Base-by-base conservation (phyloP, 1,140 invertebrate genomes). In the Chionoecetes opilio region DNA sequence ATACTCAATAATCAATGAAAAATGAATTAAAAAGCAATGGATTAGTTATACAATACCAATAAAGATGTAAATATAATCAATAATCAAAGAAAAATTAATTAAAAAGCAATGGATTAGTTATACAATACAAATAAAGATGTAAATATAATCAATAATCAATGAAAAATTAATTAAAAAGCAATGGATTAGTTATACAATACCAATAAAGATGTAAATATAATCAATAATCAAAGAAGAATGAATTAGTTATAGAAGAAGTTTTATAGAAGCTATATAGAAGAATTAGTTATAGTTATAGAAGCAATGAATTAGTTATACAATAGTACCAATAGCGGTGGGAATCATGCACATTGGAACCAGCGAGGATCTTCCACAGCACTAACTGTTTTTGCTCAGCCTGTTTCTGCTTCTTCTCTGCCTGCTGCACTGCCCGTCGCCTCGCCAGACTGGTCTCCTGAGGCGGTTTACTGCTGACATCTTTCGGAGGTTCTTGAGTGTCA, bases 311-410 rank as follows among this genome's bases (percentile, higher is more conserved):
- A 75, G 17, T 8, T 46, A 90, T 92, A 90, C 84, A 90, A 82
- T 92, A 90, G 41, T 92, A 94, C 90, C 53, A 63, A 90, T 37
- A 95, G 46, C 32, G 41, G 31, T 35, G n/a, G 8, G 38, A 91
- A 38, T 53, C 94, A 89, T 95, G 86, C 94, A 95, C 94, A 89
- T 32, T 90, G 46, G 84, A 84, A 95, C 34, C 46, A 90, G 37
- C 46, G 26, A 95, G 90, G 46, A 63, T 46, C 94, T 5, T 34
- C 94, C 88, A 89, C 94, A 90, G 84, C 90, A 91, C 91, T 89
- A 89, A 95, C 84, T 87, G 88, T 95, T 95, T 92, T 92, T 95
- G 94, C 41, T 34, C 37, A 31, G 94, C 46, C 53, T 95, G 94
- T 32, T 88, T 95, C 32, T 91, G 91, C 32, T 90, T 96, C 87